phyloP scores from a whole-genome alignment of 2,888 invertebrate species.

The Geotrupes spiniger region DNA sequence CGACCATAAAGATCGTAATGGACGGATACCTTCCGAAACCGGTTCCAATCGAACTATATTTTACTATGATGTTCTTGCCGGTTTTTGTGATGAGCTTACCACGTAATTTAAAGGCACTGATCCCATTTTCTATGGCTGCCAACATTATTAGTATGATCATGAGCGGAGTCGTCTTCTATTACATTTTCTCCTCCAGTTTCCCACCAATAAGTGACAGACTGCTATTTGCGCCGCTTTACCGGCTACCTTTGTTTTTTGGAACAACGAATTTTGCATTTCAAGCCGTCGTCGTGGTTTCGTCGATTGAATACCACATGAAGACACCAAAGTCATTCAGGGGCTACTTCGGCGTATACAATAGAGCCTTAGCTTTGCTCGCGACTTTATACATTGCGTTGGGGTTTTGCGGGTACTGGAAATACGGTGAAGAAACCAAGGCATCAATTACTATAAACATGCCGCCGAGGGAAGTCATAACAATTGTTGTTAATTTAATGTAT shows the following conservation, averaged over 20 bases:
- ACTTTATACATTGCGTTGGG: conserved; percentile 5
- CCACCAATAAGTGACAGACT: conserved; percentile 2
- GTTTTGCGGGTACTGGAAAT: conserved; percentile 12
- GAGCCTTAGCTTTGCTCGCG: conserved; percentile 6
- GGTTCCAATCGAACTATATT: conserved; percentile 4
- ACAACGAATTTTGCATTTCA: conserved; percentile 13
- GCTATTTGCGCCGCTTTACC: neutral
- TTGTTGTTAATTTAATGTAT: conserved; percentile 5
- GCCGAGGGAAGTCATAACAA: conserved; percentile 1
- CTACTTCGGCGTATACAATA: conserved; percentile 13
- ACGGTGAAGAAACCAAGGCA: conserved; percentile 9
- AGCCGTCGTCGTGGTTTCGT: conserved; percentile 7
- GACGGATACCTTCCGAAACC: conserved; percentile 9
- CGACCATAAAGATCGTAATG: conserved; percentile 15
- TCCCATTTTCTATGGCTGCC: conserved; percentile 11
- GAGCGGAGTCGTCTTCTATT: conserved; percentile 9
- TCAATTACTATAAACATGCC: conserved; percentile 12
- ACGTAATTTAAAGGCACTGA: conserved; percentile 10
- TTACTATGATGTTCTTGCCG: conserved; percentile 5
- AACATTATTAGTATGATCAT: conserved; percentile 5
- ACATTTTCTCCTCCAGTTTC: conserved; percentile 5
- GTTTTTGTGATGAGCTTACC: conserved; percentile 8
- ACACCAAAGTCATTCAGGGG: conserved; percentile 9
- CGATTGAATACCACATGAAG: conserved; percentile 16
- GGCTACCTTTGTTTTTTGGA: conserved; percentile 9